Evolutionary conservation across 2,888 invertebrate genomes (phyloP).

Genomic region (Anodontia alba): DNA sequence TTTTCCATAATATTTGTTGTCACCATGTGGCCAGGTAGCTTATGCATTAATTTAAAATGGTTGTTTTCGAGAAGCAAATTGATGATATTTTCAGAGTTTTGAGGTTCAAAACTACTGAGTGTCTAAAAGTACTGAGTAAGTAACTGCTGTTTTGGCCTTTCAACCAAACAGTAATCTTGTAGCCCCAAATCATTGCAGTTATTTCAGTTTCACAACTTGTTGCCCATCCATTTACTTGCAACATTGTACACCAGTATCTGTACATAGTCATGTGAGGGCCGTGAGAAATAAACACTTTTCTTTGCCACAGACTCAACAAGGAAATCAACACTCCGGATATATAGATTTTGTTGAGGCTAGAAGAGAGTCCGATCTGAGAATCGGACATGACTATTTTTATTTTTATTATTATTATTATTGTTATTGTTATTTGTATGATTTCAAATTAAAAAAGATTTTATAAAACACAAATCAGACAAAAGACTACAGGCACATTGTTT

Average conservation of each 20-base stretch:
- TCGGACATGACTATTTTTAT: too few relatives aligned
- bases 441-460: too few relatives aligned
- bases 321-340: background rate
- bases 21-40: background rate
- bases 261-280: background rate
- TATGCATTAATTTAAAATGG: background rate
- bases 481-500: too few relatives aligned
- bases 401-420: too few relatives aligned
- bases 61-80: background rate
- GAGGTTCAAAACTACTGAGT: too few relatives aligned
- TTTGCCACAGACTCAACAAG: background rate
- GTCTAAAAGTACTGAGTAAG: background rate
- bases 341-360: background rate
- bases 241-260: background rate
- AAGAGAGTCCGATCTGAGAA: too few relatives aligned
- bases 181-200: background rate
- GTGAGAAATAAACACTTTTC: too few relatives aligned
- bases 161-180: constrained; percentile 4
- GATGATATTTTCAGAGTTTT: background rate
- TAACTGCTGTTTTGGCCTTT: background rate
- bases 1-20: too few relatives aligned
- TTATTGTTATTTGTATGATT: too few relatives aligned
- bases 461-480: too few relatives aligned
- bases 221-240: background rate
- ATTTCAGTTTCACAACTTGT: constrained; percentile 1